Conservation (phyloP, 2,113 vertebrate genomes). For the Acrocephalus kingi region DNA sequence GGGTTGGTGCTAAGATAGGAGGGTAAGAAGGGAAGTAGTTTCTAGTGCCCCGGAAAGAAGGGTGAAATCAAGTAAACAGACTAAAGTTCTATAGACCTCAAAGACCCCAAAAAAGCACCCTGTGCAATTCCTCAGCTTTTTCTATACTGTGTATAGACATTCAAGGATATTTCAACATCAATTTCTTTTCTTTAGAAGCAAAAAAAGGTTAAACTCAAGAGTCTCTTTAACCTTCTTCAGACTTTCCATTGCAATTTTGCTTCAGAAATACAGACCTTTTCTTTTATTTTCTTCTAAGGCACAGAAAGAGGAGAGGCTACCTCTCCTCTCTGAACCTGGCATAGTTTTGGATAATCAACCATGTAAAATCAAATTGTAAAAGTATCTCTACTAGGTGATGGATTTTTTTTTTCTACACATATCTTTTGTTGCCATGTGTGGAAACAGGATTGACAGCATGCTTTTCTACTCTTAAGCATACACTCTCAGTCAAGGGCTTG, state of each 20-base stretch:
- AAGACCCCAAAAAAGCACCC: not conserved
- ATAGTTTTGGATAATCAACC: not conserved
- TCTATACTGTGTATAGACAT: not conserved
- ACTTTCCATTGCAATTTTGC: not conserved
- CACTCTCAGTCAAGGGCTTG: constrained; percentile 35
- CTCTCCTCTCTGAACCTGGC: not conserved
- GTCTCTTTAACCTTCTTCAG: not conserved
- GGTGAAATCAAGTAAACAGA: not conserved
- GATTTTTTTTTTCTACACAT: not conserved
- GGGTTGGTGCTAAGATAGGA: not conserved
- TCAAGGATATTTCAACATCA: not conserved
- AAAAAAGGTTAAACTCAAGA: not conserved
- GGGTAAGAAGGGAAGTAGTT: not conserved
- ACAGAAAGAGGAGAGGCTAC: not conserved
- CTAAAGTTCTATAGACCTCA: not conserved
- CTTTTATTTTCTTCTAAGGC: not conserved
- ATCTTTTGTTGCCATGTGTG: not conserved
- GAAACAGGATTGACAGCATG: not conserved
- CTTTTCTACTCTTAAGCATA: constrained; percentile 38
- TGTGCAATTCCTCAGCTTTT: not conserved
- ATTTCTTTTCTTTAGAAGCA: not conserved
- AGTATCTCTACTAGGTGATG: not conserved
- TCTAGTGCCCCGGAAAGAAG: not conserved
- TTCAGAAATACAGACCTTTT: not conserved
- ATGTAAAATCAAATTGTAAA: not conserved